Evolutionary conservation across 2,888 invertebrate species (phyloP).

Genomic region (Abscondita cerata): DNA sequence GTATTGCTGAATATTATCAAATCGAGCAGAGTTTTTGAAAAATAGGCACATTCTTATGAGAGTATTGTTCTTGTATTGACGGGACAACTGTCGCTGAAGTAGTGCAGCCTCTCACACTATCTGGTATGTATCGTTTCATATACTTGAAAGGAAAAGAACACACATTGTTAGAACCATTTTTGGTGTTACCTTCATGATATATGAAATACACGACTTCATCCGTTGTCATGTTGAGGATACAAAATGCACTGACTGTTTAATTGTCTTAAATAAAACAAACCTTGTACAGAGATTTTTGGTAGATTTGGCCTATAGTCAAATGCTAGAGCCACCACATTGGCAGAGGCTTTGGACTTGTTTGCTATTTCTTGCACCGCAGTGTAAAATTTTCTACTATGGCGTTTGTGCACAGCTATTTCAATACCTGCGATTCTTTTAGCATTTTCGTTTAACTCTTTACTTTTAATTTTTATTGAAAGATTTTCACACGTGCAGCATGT

Average conservation of each 20-base stretch:
- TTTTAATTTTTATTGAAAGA: conserved; percentile 24
- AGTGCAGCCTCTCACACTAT: conserved; percentile 16
- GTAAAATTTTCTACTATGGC: conserved; percentile 38
- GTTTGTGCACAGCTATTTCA: conserved; percentile 36
- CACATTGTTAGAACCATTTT: conserved; percentile 33
- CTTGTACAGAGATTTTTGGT: conserved; percentile 39
- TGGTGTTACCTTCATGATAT: conserved; percentile 32
- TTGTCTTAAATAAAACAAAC: conserved; percentile 40
- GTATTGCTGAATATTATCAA: conserved; percentile 22
- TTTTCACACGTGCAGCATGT: conserved; percentile 27
- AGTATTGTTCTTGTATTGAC: conserved; percentile 23
- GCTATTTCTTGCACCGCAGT: conserved; percentile 28
- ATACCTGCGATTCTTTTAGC: conserved; percentile 34
- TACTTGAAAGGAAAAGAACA: conserved; percentile 22
- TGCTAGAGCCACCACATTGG: conserved; percentile 26
- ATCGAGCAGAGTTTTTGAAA: conserved; percentile 12
- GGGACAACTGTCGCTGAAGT: conserved; percentile 20
- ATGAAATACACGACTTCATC: conserved; percentile 21
- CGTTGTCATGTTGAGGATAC: conserved; percentile 32
- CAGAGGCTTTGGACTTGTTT: conserved; percentile 17
- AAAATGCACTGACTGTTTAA: conserved; percentile 35
- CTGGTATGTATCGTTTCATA: conserved; percentile 15
- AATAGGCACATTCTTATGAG: conserved; percentile 14
- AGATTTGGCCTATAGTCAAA: conserved; percentile 41
- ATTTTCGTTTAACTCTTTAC: conserved; percentile 17